Base-by-base conservation (phyloP, 2,797 vertebrate species). In the Pangasius krempfi region DNA sequence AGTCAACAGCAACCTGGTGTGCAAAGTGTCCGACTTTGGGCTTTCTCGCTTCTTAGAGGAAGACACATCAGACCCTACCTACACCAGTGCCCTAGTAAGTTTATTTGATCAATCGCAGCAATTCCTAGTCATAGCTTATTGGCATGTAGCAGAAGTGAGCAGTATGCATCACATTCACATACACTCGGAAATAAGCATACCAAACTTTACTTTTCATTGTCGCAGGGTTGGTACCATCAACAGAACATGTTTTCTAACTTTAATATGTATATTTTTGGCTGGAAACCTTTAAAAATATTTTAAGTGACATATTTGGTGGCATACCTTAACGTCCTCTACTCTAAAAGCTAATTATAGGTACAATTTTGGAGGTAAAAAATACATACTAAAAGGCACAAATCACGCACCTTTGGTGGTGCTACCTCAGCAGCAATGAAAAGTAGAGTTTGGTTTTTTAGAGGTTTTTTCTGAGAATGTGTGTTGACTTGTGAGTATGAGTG, bases 1-100 rank as follows among this genome's bases (percentile, higher is more conserved):
- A 3, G 98, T 99, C 91, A 99, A 99, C 95, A 99, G 98, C 95
- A 99, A 99, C 95, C 94, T 99, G 93, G 98, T 99, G 88, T 98
- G 98, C 94, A 99, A 99, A 88, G 98, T 99, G 88, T 99, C 98
- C 0, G 98, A 99, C 93, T 99, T 99, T 0, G 98, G 98, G 56
- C 96, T 99, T 81, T 99, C 98, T 0, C 98, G 98, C 47, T 99
- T 99, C 90, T 95, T 99, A 82, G 98, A 99, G 92, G 98, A 99
- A 0, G 98, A 99, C 82, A 98, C 98, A 0, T 99, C 98, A 0
- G 98, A 99, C 91, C 98, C 98, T 84, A 99, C 98, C 20, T 99
- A 99, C 94, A 99, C 98, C 89, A 98, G 98, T 0, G 97, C 98
- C 5, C 95, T 99, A 96, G 98, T 99, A 95, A 97, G 93, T 79